A percentile compares a stretch with the other conserved stretches of the same genome.
phyloP scores from a whole-genome alignment of 2,888 invertebrate genomes.

The Onchidella celtica region DNA sequence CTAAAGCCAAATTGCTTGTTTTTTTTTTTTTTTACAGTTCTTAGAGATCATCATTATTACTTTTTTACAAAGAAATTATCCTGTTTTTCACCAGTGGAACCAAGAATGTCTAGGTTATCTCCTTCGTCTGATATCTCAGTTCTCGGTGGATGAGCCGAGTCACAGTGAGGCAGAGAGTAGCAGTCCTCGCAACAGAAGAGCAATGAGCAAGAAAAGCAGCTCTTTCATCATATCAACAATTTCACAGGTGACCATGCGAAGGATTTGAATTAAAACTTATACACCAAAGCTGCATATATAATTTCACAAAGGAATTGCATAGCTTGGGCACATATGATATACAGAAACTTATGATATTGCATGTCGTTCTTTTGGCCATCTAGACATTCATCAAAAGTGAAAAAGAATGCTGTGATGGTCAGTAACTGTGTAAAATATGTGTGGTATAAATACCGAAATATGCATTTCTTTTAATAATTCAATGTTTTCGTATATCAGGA shows the following conservation, averaged over 20 bases:
- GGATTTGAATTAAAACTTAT: neutral
- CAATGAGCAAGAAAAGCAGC: conserved; percentile 57
- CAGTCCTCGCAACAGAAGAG: conserved; percentile 73
- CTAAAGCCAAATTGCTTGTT: no score
- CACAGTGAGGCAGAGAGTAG: conserved; percentile 71
- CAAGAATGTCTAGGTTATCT: conserved; percentile 95
- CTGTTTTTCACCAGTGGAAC: conserved; percentile 86
- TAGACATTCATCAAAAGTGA: no score
- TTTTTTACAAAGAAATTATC: no score
- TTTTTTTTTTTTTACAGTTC: no score
- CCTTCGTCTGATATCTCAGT: conserved; percentile 90
- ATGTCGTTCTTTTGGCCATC: no score
- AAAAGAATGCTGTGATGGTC: no score
- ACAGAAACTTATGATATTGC: no score
- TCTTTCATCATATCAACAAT: conserved; percentile 46
- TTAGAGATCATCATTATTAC: no score
- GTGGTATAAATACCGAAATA: no score
- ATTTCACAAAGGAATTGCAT: neutral
- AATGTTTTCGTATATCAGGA: no score
- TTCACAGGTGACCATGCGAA: conserved; percentile 34
- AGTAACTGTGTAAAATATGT: no score
- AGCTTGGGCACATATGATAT: neutral
- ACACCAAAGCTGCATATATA: neutral
- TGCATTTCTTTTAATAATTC: no score
- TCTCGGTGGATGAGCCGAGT: conserved; percentile 85